Percentiles rank a stretch among this genome's conserved stretches.
Conservation (phyloP, 2,113 vertebrate species). For the Micromys minutus region DNA sequence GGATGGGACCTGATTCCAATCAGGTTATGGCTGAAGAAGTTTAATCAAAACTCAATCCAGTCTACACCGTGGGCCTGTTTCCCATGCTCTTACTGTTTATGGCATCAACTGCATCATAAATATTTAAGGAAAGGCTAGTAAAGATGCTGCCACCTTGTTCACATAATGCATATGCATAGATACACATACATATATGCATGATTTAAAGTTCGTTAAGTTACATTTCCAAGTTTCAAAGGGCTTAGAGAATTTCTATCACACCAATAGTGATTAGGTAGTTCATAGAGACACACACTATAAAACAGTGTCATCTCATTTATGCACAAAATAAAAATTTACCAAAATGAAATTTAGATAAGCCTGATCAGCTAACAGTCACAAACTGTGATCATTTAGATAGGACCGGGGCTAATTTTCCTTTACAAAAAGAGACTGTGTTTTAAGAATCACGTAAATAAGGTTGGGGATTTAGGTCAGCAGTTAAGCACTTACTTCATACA, state of each 20-base stretch:
- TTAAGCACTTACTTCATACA: neutral
- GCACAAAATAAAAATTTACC: constrained; percentile 46
- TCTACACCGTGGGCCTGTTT: neutral
- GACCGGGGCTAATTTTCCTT: neutral
- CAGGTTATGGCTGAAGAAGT: constrained; percentile 47
- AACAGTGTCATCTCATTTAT: constrained; percentile 14
- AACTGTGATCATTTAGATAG: neutral
- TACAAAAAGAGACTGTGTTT: neutral
- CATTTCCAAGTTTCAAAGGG: constrained; percentile 33
- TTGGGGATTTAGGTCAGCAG: neutral
- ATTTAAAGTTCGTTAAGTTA: constrained; percentile 51
- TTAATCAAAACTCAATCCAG: constrained; percentile 58
- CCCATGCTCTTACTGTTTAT: constrained; percentile 6
- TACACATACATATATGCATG: neutral
- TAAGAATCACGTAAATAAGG: neutral
- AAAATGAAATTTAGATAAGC: constrained; percentile 43
- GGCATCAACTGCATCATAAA: constrained; percentile 31
- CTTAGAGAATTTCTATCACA: constrained; percentile 25
- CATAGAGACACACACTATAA: constrained; percentile 21
- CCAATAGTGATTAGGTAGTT: constrained; percentile 14
- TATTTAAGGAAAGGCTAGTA: neutral
- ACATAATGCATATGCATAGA: neutral
- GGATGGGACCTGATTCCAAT: constrained; percentile 27
- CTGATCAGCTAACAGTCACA: constrained; percentile 25
- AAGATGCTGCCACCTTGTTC: neutral